Evolutionary conservation across 1,140 invertebrate genomes (phyloP).

Genomic region (Heliconius eleuchia): DNA sequence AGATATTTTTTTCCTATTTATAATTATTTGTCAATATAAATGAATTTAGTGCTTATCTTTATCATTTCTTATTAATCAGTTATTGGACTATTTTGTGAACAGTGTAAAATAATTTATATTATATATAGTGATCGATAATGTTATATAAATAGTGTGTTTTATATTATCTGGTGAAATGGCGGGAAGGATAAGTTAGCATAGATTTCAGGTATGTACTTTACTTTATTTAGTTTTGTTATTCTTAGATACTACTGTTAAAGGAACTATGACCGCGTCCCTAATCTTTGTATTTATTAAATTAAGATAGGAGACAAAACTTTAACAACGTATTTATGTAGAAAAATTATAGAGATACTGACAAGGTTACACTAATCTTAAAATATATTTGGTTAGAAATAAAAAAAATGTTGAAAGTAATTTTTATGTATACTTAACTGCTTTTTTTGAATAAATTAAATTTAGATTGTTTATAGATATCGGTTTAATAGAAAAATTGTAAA

Average conservation of each 20-base stretch:
- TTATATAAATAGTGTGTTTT: constrained; percentile 9
- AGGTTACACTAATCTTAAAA: too few species aligned
- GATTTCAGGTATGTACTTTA: constrained; percentile 21
- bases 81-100: not conserved
- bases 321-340: too few species aligned
- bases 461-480: too few species aligned
- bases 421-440: too few species aligned
- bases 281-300: too few species aligned
- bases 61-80: not conserved
- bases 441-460: too few species aligned
- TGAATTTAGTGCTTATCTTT: constrained; percentile 3
- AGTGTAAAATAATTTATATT: not conserved
- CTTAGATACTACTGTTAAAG: not conserved
- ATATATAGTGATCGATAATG: constrained; percentile 5
- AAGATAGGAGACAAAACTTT: too few species aligned
- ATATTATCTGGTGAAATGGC: constrained; percentile 24
- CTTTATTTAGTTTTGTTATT: not conserved
- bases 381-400: too few species aligned
- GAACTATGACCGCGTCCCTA: not conserved
- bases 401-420: too few species aligned
- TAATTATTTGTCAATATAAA: not conserved
- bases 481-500: too few species aligned
- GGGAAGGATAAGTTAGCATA: constrained; percentile 28
- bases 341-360: too few species aligned
- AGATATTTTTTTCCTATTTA: not conserved